Base-by-base conservation (phyloP, 92 coral and sea anemone genomes). In the Meandrina meandrites region DNA sequence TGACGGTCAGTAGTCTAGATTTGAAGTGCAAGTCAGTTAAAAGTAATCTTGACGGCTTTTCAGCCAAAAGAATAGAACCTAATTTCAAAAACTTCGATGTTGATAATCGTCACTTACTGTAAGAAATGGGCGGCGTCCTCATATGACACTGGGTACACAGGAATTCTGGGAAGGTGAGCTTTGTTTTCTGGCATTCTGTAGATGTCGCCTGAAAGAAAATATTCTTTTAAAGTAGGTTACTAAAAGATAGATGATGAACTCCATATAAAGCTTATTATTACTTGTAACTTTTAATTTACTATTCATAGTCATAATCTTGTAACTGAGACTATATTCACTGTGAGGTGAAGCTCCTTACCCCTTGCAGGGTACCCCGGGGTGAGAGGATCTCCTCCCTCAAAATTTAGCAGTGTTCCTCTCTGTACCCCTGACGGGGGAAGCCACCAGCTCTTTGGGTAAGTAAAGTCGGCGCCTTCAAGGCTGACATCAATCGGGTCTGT, bases 401-500 rank as follows among this genome's bases (percentile, higher is more conserved):
- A 31, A 45, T 76, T 81, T n/a, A 90, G 88, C 13, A 92, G 31
- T 16, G 92, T 94, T 30, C 98, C 97, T 40, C 98, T 82, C 78
- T 94, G 98, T 32, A 94, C 94, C 10, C 98, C 98, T 12, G 96
- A 74, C 0, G 98, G 92, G 9, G 98, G 98, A 64, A 94, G 87
- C 98, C 98, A 96, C 97, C 98, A 96, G 57, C 94, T 85, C 35
- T 96, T 91, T 5, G 96, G 98, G 80, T 92, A 96, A 4, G 92
- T 88, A 9, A 85, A 73, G 56, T 76, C 76, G 13, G 75, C 78
- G 8, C 88, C 94, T 1, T 89, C 95, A 30, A 94, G 95, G 53
- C 94, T 90, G 91, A 64, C 79, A 80, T 94, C 98, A 48, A 64
- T 76, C 57, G 98, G 98, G 72, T 94, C 98, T 19, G 98, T 87